Evolutionary conservation across 2,888 invertebrate species (phyloP), one percentile per base, ranked within the genome.

Genomic region (Leptodirus hochenwartii): DNA sequence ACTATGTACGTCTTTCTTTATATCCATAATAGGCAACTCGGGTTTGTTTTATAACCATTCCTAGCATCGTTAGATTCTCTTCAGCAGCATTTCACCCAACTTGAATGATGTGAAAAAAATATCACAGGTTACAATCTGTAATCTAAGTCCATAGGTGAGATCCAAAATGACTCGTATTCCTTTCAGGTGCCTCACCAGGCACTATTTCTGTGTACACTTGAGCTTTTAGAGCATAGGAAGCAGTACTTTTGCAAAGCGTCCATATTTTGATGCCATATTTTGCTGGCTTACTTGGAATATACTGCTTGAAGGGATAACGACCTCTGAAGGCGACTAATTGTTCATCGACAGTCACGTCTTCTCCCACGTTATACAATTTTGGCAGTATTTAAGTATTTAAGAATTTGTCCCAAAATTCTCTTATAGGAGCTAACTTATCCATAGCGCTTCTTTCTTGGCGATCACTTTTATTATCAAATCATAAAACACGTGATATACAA

Each of bases 21-120:
- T 29, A 11, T 24, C 25, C 15, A 25, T 25, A 11, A 25, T 11
- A 25, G 13, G 26, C 14, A 8, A n/a, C 26, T 25, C 26, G 22
- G 30, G 22, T 30, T 33, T 28, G 13, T 34, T 28, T 24, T 17
- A 32, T 36, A 10, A 29, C 12, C n/a, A 34, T 30, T 6, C 34
- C 34, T 20, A 36, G 22, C 27, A 30, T 25, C n/a, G 33, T 34
- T 5, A 36, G 28, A 4, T 27, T 26, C 31, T 25, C 24, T 36
- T 29, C 17, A 34, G 20, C 13, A 34, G 29, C n/a, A 29, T 25
- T 31, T 34, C 16, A 13, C 29, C 31, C 10, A 36, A 25, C n/a
- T 23, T 25, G 17, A 29, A 23, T 2, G 34, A 34, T 12, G 29
- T 36, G 27, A 30, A 30, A 14, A 34, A 36, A 22, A 27, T 32